Base-by-base conservation (phyloP, 2,113 vertebrate genomes). In the Nycticebus coucang region DNA sequence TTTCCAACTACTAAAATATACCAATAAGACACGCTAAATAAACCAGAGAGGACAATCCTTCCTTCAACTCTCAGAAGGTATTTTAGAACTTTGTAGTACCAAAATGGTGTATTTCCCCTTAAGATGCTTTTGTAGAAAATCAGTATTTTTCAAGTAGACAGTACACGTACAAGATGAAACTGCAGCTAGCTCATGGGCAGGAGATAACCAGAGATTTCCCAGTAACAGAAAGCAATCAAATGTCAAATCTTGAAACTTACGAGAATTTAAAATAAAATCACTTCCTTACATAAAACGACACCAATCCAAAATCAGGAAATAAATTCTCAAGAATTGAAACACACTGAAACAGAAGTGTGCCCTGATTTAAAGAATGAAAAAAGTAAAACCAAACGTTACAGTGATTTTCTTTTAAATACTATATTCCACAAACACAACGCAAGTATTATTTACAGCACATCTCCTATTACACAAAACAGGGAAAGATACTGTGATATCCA, bases 211-310 rank as follows among this genome's bases (percentile, higher is more conserved):
- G 57, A 62, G 74, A 95, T 59, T 66, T 90, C 19, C 62, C 62
- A 69, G 10, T 24, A 91, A 71, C 41, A 93, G 66, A 87, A 90
- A 79, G 41, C 22, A 86, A 81, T 45, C 75, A 91, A 78, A 83
- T 79, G 94, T 1, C 69, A 53, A 26, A 83, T 12, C 22, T 91
- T 75, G 28, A 85, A 69, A 79, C 57, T 69, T 92, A 60, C 0
- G 62, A 90, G 10, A 89, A 88, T 64, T 68, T 62, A 59, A 95
- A 69, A 89, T 80, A 80, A 94, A 97, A 93, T 53, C 35, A 91
- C n/a, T 75, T 90, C 57, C 14, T 62, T 45, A 79, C 3, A 24
- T 60, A 91, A 95, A 55, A 94, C 35, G 85, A 85, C 59, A 92
- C 53, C 17, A 92, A 59, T 15, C 64, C 66, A 37, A 92, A 91